Percentiles rank a stretch among this genome's conserved stretches.
phyloP scores from a whole-genome alignment of 2,888 invertebrate species.

The Platycnemis pennipes region DNA sequence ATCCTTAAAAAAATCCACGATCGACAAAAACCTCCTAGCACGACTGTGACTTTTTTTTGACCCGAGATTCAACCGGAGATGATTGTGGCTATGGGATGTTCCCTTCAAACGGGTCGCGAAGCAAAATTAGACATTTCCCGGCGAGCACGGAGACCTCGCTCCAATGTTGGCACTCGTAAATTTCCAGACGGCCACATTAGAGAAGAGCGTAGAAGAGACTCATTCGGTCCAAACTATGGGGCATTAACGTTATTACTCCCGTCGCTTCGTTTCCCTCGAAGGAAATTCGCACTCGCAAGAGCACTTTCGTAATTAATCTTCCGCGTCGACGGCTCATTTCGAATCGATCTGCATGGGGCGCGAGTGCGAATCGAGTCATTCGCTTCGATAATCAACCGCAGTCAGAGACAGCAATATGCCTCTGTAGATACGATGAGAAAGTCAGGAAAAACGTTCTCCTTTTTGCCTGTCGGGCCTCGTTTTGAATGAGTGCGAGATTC shows the following conservation, averaged over 20 bases:
- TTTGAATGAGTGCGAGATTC: too few relatives aligned
- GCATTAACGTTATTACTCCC: constrained; percentile 17
- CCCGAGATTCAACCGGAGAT: background rate
- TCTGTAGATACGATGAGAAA: too few relatives aligned
- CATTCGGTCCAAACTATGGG: background rate
- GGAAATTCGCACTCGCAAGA: background rate
- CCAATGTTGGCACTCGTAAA: constrained; percentile 6
- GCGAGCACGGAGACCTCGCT: background rate
- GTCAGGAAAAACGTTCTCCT: too few relatives aligned
- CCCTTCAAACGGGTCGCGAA: too few relatives aligned
- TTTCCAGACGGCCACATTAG: background rate
- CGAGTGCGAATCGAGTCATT: background rate
- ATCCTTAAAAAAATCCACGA: background rate
- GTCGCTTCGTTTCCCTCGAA: background rate
- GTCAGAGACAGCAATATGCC: too few relatives aligned
- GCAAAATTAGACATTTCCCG: background rate
- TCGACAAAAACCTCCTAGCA: background rate
- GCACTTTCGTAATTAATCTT: background rate
- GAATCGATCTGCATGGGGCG: too few relatives aligned
- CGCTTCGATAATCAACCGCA: background rate
- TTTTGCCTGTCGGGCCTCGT: too few relatives aligned
- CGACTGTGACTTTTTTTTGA: too few relatives aligned
- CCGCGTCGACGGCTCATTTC: background rate
- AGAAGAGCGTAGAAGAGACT: background rate
- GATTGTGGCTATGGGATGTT: background rate